phyloP scores from a whole-genome alignment of 2,888 invertebrate species.

The Pseudoips prasinana region DNA sequence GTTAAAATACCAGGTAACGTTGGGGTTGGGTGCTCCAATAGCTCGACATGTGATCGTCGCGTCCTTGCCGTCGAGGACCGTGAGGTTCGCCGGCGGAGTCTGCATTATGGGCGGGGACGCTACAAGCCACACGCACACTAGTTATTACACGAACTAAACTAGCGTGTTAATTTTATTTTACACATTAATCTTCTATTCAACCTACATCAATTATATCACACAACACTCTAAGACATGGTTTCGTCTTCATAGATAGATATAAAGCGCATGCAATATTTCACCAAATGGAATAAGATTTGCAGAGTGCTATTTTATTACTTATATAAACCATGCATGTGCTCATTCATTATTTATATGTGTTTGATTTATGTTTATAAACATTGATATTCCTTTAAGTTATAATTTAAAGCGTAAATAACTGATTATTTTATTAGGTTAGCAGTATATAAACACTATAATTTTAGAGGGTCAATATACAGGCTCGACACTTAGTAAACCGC shows the following conservation, averaged over 20 bases:
- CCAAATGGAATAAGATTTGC: too few species aligned
- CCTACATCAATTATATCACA: slow-evolving; percentile 13
- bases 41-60: slow-evolving; percentile 94
- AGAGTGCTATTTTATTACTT: too few species aligned
- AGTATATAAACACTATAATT: slow-evolving; percentile 21
- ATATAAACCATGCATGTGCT: too few species aligned
- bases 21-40: slow-evolving; percentile 94
- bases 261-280: slow-evolving; percentile 21
- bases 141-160: slow-evolving; percentile 50
- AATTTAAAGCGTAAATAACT: too few species aligned
- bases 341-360: too few species aligned
- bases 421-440: too few species aligned
- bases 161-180: slow-evolving; percentile 28
- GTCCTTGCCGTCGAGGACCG: slow-evolving; percentile 96
- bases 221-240: slow-evolving; percentile 14
- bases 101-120: slow-evolving; percentile 95
- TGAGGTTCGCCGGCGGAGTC: slow-evolving; percentile 91
- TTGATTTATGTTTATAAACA: too few species aligned
- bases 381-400: too few species aligned
- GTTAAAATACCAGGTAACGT: slow-evolving; percentile 95
- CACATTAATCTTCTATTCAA: slow-evolving; percentile 4
- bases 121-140: slow-evolving; percentile 80
- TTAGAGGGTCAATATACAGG: slow-evolving; percentile 26
- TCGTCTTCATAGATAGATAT: slow-evolving; percentile 1
- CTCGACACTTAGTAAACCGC: slow-evolving; percentile 38